Conservation (phyloP, 2,797 vertebrate genomes). For the Darevskia nairensis region DNA sequence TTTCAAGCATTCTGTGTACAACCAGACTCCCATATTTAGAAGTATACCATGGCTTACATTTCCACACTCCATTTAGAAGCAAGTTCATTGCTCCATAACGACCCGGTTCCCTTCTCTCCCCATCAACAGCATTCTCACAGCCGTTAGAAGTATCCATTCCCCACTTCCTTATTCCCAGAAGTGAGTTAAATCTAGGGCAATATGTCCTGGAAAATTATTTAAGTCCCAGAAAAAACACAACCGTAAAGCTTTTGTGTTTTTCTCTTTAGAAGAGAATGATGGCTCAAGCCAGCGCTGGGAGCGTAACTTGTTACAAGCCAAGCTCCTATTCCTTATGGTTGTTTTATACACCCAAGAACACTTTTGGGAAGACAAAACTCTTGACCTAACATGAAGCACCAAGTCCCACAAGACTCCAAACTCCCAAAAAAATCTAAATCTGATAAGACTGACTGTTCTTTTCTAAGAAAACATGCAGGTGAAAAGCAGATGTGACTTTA, state of each 20-base stretch:
- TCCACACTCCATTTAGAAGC: slow-evolving; percentile 55
- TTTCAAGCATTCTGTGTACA: slow-evolving; percentile 59
- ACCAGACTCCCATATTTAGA: slow-evolving; percentile 61
- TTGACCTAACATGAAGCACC: slow-evolving; percentile 48
- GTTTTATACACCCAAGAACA: background rate
- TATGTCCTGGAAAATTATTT: slow-evolving; percentile 67
- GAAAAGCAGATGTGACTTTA: slow-evolving; percentile 55
- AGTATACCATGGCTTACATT: slow-evolving; percentile 58
- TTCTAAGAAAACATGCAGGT: slow-evolving; percentile 52
- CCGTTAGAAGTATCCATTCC: slow-evolving; percentile 69
- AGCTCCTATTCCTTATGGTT: background rate
- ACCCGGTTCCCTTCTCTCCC: slow-evolving; percentile 52
- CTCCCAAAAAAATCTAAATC: slow-evolving; percentile 33
- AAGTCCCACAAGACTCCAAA: background rate
- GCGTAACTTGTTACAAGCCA: background rate
- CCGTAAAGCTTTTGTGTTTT: slow-evolving; percentile 39
- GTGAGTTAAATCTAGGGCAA: slow-evolving; percentile 71
- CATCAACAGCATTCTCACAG: slow-evolving; percentile 61
- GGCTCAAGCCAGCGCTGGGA: background rate
- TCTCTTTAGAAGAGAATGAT: background rate
- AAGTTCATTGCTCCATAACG: slow-evolving; percentile 60
- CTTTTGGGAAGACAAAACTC: slow-evolving; percentile 24
- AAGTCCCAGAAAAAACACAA: slow-evolving; percentile 52
- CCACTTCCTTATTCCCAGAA: slow-evolving; percentile 72
- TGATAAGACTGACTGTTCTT: slow-evolving; percentile 54